phyloP scores from a whole-genome alignment of 2,113 vertebrate species.

The Sapajus apella region DNA sequence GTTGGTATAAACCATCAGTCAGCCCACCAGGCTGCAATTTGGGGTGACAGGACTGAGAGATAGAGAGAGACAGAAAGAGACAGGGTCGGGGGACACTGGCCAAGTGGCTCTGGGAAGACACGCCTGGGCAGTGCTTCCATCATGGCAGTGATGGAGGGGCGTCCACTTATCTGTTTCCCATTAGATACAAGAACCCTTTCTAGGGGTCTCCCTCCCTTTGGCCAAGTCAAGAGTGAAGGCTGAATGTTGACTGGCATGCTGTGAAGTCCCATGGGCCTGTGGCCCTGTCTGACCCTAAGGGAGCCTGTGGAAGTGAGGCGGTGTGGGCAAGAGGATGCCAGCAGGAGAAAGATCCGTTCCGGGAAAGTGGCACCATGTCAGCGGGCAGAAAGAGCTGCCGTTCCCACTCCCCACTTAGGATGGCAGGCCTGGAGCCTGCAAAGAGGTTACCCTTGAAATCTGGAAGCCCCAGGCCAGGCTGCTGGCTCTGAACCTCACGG shows the following conservation, averaged over 20 bases:
- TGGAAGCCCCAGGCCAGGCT: background rate
- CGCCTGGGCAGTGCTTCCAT: background rate
- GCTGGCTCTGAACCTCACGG: accelerated
- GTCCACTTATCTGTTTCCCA: accelerated
- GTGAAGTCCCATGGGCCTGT: accelerated
- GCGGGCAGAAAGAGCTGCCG: background rate
- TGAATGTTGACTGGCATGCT: background rate
- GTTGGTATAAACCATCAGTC: background rate
- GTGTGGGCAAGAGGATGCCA: accelerated
- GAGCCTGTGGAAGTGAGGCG: accelerated
- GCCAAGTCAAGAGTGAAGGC: accelerated
- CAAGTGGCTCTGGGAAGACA: background rate
- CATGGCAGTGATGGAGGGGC: background rate
- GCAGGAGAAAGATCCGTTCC: too few relatives aligned
- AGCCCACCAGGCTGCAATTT: accelerated
- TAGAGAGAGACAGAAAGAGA: background rate
- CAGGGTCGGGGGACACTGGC: background rate
- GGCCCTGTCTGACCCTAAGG: background rate
- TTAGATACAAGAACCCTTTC: background rate
- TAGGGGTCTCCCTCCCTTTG: background rate
- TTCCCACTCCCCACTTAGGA: background rate
- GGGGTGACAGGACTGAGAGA: background rate
- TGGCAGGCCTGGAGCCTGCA: accelerated
- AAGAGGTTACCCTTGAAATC: too few relatives aligned
- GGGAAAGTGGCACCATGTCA: too few relatives aligned